Evolutionary conservation across 2,888 invertebrate genomes (phyloP).

Genomic region (Athetis lepigone): DNA sequence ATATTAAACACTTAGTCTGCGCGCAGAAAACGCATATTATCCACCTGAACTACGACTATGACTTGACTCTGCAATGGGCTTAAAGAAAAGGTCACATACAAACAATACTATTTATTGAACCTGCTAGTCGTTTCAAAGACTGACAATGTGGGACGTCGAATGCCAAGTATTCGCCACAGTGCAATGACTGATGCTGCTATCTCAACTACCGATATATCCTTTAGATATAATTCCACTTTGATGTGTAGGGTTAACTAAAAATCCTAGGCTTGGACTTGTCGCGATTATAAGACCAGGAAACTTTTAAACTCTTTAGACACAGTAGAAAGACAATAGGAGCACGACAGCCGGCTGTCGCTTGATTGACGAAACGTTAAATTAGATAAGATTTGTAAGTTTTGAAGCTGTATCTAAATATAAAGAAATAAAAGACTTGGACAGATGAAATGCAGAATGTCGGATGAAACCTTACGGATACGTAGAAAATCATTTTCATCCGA

Average conservation of each 20-base stretch:
- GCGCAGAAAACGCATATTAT: not conserved
- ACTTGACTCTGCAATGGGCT: not conserved
- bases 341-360: no score
- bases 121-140: slow-evolving; percentile 41
- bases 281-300: no score
- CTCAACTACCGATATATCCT: slow-evolving; percentile 22
- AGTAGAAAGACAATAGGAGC: no score
- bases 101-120: slow-evolving; percentile 49
- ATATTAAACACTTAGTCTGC: no score
- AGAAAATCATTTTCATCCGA: no score
- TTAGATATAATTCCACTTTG: slow-evolving; percentile 6
- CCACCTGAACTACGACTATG: slow-evolving; percentile 7
- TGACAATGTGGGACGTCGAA: slow-evolving; percentile 27
- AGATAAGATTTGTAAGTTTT: no score
- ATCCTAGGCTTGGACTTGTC: not conserved
- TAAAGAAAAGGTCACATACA: slow-evolving; percentile 35
- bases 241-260: not conserved
- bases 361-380: no score
- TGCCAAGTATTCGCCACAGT: slow-evolving; percentile 52
- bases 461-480: no score
- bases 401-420: no score
- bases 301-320: no score
- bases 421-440: no score
- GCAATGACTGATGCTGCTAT: slow-evolving; percentile 50
- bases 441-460: no score